These are phyloP conservation scores for Helobdella robusta DNA, from an alignment of 2,888 invertebrate species.

Conservation along the genomic window DNA sequence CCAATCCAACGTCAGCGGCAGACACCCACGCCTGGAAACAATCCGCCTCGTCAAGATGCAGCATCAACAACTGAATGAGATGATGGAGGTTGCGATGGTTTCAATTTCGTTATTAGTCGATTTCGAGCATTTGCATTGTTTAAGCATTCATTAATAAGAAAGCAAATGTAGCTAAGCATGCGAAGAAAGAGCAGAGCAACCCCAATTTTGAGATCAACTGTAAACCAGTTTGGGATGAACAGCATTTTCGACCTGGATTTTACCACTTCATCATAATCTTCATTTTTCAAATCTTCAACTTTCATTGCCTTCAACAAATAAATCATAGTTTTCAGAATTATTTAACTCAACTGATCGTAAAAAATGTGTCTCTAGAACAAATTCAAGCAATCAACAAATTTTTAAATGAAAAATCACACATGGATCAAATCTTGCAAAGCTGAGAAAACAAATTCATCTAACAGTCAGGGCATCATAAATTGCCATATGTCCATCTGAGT, in stretches of 20 bases:
- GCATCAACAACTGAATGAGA: conserved; percentile 84
- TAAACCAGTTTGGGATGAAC: conserved; percentile 97
- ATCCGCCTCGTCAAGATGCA: conserved; percentile 94
- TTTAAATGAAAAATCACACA: neutral
- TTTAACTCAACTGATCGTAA: neutral
- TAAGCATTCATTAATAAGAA: neutral
- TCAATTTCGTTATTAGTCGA: no score
- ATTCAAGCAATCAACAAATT: neutral
- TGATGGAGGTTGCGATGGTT: neutral
- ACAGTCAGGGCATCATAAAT: conserved; percentile 87
- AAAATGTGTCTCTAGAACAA: neutral
- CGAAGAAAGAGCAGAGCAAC: conserved; percentile 53
- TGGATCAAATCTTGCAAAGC: no score
- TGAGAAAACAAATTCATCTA: conserved; percentile 5
- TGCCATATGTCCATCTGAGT: conserved; percentile 78
- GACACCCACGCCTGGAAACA: conserved; percentile 98
- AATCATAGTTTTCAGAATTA: neutral
- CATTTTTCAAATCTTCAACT: conserved; percentile 75
- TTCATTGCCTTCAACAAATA: conserved; percentile 58
- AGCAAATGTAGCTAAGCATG: neutral
- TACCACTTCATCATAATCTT: conserved; percentile 82
- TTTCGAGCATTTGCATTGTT: neutral
- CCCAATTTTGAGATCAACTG: conserved; percentile 94
- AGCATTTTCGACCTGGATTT: conserved; percentile 83
- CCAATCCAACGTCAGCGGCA: conserved; percentile 82